Evolutionary conservation across 2,888 invertebrate genomes (phyloP), one percentile per base, ranked within the genome.

Genomic region (Raillietiella orientalis): DNA sequence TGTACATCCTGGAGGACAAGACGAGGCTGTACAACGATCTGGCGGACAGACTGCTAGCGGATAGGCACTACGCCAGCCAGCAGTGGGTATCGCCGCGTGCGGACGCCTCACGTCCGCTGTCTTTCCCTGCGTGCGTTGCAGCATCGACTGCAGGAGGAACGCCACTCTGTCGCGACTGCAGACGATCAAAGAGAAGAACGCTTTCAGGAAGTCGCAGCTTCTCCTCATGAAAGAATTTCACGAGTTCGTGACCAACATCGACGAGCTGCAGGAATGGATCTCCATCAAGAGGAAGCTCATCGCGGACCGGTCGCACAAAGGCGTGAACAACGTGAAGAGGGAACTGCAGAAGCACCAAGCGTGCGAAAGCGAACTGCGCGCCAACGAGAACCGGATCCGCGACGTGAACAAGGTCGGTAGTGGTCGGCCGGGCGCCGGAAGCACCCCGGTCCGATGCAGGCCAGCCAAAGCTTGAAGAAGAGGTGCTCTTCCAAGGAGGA

Each of bases 331-430:
- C 44, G 47, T 82, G 33, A 77, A 82, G 34, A 57, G 79, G 2
- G 87, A 87, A 43, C 49, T 84, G 2, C 82, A 87, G 47, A 84
- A 84, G 41, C 93, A 96, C 42, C 77, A 84, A 45, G 87, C 87
- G 0, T 90, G 93, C 41, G 87, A 90, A 40, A 56, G 87, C 2
- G 93, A 96, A 42, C 49, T 96, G 12, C 60, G 74, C 24, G 79
- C 90, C 2, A 93, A 90, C 40, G 82, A 90, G 45, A 77, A 77
- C 9, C 72, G 84, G 38, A 52, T 87, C 6, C 53, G 79, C 25
- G 65, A 66, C 13, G 69, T 84, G 1, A 75, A 72, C 35, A 74
- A 74, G 39, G 59, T 60, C n/a, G n/a, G n/a, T n/a, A 16, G 21
- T 14, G 5, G 13, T 14, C 21, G 6, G 6, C 6, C n/a, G 19